Evolutionary conservation across 2,888 invertebrate genomes (phyloP).

Genomic region (Agriopis leucophaearia): DNA sequence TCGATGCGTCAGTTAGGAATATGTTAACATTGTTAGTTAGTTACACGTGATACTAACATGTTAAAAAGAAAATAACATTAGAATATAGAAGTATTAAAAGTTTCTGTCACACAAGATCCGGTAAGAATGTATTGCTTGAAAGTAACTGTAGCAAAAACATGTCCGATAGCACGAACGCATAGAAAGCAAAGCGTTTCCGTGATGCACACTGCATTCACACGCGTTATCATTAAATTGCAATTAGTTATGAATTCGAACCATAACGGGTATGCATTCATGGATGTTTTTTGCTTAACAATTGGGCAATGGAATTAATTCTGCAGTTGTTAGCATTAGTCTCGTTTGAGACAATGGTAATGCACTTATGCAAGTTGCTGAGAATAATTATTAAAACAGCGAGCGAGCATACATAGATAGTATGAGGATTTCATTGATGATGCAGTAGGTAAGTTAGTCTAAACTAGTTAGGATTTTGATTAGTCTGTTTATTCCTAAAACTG

Average conservation of each 20-base stretch:
- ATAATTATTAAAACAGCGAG: slow-evolving; percentile 9
- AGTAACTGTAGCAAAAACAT: slow-evolving; percentile 52
- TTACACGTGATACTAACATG: no score
- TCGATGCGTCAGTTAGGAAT: no score
- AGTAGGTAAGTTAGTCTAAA: no score
- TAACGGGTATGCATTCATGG: slow-evolving; percentile 37
- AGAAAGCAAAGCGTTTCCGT: slow-evolving; percentile 68
- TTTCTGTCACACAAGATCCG: slow-evolving; percentile 15
- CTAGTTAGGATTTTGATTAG: no score
- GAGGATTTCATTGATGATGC: not conserved
- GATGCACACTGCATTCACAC: slow-evolving; percentile 58
- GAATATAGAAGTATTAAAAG: not conserved
- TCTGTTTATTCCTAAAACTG: no score
- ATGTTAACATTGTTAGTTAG: no score
- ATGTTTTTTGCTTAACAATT: slow-evolving; percentile 34
- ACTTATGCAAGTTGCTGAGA: slow-evolving; percentile 51
- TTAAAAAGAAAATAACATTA: not conserved
- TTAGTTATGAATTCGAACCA: slow-evolving; percentile 38
- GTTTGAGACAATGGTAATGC: slow-evolving; percentile 55
- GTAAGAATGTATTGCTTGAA: slow-evolving; percentile 28
- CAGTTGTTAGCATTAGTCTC: slow-evolving; percentile 51
- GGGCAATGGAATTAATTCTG: slow-evolving; percentile 45
- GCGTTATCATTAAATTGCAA: slow-evolving; percentile 45
- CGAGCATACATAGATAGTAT: not conserved
- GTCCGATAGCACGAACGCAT: slow-evolving; percentile 53